Base-by-base conservation (phyloP, 2,888 invertebrate species). In the Andrena bicolor region DNA sequence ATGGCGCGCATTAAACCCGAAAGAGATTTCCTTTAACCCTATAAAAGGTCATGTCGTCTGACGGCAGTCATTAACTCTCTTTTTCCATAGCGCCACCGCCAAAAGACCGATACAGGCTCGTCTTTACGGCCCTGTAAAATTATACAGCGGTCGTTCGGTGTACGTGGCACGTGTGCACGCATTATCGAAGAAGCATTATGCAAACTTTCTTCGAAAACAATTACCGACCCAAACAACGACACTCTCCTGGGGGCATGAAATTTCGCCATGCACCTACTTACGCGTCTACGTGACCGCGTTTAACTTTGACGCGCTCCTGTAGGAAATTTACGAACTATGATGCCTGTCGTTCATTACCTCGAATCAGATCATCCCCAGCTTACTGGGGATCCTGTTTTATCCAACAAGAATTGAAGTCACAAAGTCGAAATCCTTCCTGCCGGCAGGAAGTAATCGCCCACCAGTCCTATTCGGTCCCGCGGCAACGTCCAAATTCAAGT, bases 171-270 rank as follows among this genome's bases (percentile, higher is more conserved):
- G 83, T 88, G 83, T 80, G 83, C 73, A 83, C 85, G 88, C 91
- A 91, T 90, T 90, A 91, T 90, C 90, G 90, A 88, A 89, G 89
- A 88, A 76, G 85, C 87, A 86, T 91, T 91, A 91, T 89, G 90
- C 86, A 89, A 81, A 87, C 76, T 82, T 80, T 80, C 76, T 80
- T 80, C 82, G 75, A 73, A 86, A 80, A 83, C 81, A 82, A 76
- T 76, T 80, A 82, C 82, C 71, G 68, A 28, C 26, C 51, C 10
- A 49, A 66, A 68, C 68, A 68, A 60, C 70, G 66, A 53, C 49
- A 26, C 56, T 61, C 56, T 23, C 49, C 1, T 5, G 28, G 16
- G 7, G 10, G 30, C 26, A 10, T n/a, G 51, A n/a, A 72, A 68
- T 68, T 72, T 68, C 35, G 32, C 61, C 41, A 6, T 13, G 63